Evolutionary conservation across 2,888 invertebrate genomes (phyloP), one percentile per base, ranked within the genome.

Genomic region (Apamea monoglypha): DNA sequence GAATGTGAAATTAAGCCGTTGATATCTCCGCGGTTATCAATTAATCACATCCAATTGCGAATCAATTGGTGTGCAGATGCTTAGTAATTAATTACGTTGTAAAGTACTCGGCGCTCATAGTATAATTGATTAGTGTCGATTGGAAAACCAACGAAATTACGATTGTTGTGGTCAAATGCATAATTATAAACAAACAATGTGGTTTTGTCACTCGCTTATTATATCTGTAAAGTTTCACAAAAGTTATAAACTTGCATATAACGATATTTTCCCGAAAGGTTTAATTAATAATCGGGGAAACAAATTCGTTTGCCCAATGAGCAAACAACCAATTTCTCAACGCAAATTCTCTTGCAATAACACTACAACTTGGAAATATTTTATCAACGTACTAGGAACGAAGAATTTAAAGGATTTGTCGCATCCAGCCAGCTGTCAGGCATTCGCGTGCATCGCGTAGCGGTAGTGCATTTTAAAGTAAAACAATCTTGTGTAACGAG

Each of bases 401-500:
- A 53, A 83, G 50, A 72, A 74, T 67, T 72, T 63, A 77, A 63
- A 70, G 63, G 53, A 72, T 74, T 74, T 82, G 85, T 63, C 81
- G 69, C 76, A 73, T 78, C 69, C 72, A 86, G 70, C 21, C 63
- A 74, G 69, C 79, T 86, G 82, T 74, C 73, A n/a, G 67, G 73
- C 64, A 56, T 69, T 79, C 76, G 71, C 75, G 66, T 59, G 73
- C 74, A 59, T 53, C 44, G 78, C 70, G 53, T 40, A 67, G 67
- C 78, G 40, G 73, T 53, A 75, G 79, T 85, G 85, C 86, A 88
- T 84, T 87, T 88, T 85, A 85, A 81, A 86, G 84, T 83, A 82
- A 88, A 88, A 87, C 86, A 90, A 90, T 89, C 81, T 86, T 72
- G 74, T 82, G 84, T 87, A 88, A 90, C 88, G 81, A 89, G 90